A percentile compares a stretch with the other conserved stretches of the same genome.
Conservation (phyloP, 2,888 invertebrate genomes). For the Meteorus colon region DNA sequence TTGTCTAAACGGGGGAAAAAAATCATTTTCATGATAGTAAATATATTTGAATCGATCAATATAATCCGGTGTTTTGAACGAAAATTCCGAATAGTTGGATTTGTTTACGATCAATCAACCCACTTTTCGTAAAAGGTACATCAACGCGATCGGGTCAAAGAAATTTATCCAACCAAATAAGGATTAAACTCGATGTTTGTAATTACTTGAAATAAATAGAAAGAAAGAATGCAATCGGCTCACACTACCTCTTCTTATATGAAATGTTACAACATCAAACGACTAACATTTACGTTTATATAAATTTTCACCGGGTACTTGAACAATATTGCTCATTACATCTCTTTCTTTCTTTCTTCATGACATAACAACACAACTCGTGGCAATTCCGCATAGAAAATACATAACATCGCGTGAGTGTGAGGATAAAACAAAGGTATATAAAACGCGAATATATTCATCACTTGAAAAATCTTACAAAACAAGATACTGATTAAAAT, state of each 20-base stretch:
- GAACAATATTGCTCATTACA: conserved; percentile 52
- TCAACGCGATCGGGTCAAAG: conserved; percentile 18
- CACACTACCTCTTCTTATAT: conserved; percentile 66
- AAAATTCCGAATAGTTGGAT: background rate
- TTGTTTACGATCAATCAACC: conserved; percentile 31
- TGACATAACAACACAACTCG: conserved; percentile 59
- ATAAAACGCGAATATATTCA: background rate
- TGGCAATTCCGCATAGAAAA: conserved; percentile 38
- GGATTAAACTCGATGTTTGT: conserved; percentile 50
- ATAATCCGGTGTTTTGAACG: background rate
- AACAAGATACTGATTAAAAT: background rate
- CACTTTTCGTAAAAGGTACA: conserved; percentile 14
- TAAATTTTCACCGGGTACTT: conserved; percentile 52
- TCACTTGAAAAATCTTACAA: background rate
- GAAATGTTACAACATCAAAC: conserved; percentile 65
- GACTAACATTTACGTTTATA: conserved; percentile 42
- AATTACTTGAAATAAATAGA: conserved; percentile 58
- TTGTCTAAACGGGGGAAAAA: background rate
- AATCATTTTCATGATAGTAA: background rate
- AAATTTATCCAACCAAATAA: conserved; percentile 66
- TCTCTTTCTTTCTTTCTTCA: conserved; percentile 57
- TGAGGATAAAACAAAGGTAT: background rate
- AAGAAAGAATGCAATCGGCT: conserved; percentile 64
- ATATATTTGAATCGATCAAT: background rate
- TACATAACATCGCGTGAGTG: conserved; percentile 12